Evolutionary conservation across 1,140 invertebrate genomes (phyloP).

Genomic region (Drosophila kanapiae): DNA sequence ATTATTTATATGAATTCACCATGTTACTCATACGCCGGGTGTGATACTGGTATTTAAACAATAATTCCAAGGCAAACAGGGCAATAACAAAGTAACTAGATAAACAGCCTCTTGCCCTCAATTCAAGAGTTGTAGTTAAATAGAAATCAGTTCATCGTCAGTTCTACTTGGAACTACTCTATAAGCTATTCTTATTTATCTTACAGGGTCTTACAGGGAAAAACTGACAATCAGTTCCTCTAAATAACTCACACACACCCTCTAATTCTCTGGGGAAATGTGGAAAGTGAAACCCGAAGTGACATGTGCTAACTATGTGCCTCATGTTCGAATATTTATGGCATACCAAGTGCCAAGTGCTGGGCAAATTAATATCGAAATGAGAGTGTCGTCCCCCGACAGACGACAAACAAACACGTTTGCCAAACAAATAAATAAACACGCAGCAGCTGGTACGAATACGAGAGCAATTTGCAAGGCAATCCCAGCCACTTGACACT

Average conservation of each 20-base stretch:
- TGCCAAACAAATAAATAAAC: constrained; percentile 45
- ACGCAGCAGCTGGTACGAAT: constrained; percentile 26
- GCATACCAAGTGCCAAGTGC: constrained; percentile 21
- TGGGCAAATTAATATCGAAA: constrained; percentile 27
- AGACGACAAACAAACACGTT: constrained; percentile 39
- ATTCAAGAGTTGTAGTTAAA: constrained; percentile 13
- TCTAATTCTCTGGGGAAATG: constrained; percentile 7
- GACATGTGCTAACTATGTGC: constrained; percentile 23
- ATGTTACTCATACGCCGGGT: constrained; percentile 66
- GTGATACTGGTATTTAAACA: constrained; percentile 44
- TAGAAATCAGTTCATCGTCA: neutral
- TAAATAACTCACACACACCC: neutral
- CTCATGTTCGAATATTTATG: constrained; percentile 13
- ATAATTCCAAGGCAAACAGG: constrained; percentile 58
- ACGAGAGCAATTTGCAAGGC: constrained; percentile 42
- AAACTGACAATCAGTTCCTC: neutral
- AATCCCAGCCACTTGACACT: constrained; percentile 41
- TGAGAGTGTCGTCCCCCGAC: neutral
- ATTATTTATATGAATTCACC: constrained; percentile 21
- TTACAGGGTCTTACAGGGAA: neutral
- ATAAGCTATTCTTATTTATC: neutral
- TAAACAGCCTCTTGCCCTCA: constrained; percentile 13
- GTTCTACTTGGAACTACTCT: neutral
- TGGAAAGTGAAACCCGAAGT: constrained; percentile 25
- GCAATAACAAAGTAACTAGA: constrained; percentile 33